phyloP scores from a whole-genome alignment of 2,113 vertebrate genomes.

The Oreochromis niloticus region DNA sequence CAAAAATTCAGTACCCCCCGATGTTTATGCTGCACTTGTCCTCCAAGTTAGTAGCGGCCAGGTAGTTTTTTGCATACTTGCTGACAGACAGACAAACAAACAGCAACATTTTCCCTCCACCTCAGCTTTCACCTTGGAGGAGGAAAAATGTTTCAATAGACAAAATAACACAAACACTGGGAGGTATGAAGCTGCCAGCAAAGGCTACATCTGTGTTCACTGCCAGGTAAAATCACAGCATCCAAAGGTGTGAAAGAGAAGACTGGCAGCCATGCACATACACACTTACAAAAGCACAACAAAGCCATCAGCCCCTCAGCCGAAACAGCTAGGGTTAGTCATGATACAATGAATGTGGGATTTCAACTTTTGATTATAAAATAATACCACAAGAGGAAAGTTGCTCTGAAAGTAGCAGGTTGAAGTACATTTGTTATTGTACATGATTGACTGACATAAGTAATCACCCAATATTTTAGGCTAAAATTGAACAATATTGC shows the following conservation, averaged over 20 bases:
- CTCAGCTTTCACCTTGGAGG: background rate
- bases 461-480: background rate
- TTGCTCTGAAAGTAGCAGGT: background rate
- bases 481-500: background rate
- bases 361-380: background rate
- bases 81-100: background rate
- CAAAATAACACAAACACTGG: background rate
- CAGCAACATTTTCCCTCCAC: background rate
- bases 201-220: background rate
- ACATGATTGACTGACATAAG: background rate
- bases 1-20: background rate
- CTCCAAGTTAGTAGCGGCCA: background rate
- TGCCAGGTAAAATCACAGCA: slow-evolving; percentile 31
- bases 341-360: background rate
- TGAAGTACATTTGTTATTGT: background rate
- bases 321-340: background rate
- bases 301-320: background rate
- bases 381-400: background rate
- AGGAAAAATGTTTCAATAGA: background rate
- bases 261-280: slow-evolving; percentile 12
- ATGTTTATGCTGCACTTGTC: background rate
- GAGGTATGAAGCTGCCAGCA: background rate
- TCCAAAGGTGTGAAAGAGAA: slow-evolving; percentile 13
- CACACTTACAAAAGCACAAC: background rate
- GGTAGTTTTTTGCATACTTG: background rate